Percentiles rank a stretch among this genome's conserved stretches.
Conservation (phyloP, 1,140 invertebrate species). For the Heliconius hermathena region DNA sequence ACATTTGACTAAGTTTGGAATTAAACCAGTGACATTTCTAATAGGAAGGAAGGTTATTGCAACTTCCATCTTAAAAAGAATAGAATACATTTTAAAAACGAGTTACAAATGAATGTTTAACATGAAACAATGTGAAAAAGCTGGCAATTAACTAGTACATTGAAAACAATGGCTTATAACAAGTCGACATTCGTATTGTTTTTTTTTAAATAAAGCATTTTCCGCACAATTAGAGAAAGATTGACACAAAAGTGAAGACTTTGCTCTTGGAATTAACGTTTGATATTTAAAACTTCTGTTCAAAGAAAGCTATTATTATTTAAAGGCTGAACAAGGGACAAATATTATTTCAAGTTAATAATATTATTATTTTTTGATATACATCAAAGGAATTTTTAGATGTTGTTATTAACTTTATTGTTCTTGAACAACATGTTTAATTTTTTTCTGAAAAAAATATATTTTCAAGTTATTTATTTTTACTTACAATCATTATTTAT, state of each 20-base stretch:
- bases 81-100: not conserved
- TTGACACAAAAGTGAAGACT: not conserved
- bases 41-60: not conserved
- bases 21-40: not conserved
- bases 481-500: too few species aligned
- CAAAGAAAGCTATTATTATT: not conserved
- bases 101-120: constrained; percentile 11
- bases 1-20: not conserved
- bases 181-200: constrained; percentile 13
- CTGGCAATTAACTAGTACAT: not conserved
- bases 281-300: not conserved
- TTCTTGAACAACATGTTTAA: not conserved
- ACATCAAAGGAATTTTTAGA: not conserved
- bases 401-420: not conserved
- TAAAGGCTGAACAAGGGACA: not conserved
- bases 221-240: not conserved
- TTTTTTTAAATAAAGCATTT: constrained; percentile 17
- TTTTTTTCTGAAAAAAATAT: not conserved
- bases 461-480: too few species aligned
- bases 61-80: not conserved
- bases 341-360: not conserved
- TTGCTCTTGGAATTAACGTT: not conserved
- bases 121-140: constrained; percentile 15
- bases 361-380: not conserved
- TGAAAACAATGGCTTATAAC: constrained; percentile 20